These are phyloP conservation scores for Rhincodon typus DNA, from an alignment of 2,797 vertebrate species.

Conservation along the genomic window DNA sequence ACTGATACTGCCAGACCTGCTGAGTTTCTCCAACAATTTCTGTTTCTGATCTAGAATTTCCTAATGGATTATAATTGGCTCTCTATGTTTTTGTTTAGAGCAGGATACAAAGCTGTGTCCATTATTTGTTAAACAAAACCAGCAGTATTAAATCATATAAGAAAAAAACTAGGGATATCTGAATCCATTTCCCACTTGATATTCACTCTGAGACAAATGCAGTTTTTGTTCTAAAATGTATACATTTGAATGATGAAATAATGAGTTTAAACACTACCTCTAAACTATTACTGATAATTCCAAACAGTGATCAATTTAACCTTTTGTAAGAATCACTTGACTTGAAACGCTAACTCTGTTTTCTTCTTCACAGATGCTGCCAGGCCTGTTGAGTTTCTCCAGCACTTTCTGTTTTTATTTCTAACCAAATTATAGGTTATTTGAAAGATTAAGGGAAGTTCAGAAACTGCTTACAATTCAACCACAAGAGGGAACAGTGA, in stretches of 20 bases:
- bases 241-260: neutral
- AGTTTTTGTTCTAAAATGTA: neutral
- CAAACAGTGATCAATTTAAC: neutral
- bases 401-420: no score
- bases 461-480: neutral
- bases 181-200: neutral
- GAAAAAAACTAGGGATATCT: neutral
- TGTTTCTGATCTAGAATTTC: neutral
- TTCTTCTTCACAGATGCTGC: no score
- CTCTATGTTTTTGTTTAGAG: neutral
- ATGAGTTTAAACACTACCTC: neutral
- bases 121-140: conserved; percentile 24
- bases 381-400: no score
- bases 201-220: neutral
- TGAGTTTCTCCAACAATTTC: neutral
- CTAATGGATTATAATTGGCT: neutral
- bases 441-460: neutral
- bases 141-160: neutral
- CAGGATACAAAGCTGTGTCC: neutral
- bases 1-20: neutral
- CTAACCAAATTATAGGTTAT: neutral
- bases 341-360: no score
- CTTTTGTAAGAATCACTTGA: no score
- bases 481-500: neutral
- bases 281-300: neutral